Evolutionary conservation across 2,888 invertebrate species (phyloP).

Genomic region (Euzetes globulus): DNA sequence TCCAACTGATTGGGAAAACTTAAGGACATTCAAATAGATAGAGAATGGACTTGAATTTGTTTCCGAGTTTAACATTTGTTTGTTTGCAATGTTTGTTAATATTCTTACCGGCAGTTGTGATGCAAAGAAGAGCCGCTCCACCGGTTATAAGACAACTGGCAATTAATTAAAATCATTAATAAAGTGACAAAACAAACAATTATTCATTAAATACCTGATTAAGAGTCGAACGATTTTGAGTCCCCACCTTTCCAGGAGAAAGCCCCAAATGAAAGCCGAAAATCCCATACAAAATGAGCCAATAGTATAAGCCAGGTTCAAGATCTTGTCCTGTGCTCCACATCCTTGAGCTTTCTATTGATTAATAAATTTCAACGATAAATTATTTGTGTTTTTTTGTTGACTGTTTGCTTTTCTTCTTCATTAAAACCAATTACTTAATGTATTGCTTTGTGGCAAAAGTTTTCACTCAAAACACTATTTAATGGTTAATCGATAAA

Average conservation of each 20-base stretch:
- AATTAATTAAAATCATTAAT: background rate
- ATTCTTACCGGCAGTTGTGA: background rate
- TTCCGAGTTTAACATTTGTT: too few relatives aligned
- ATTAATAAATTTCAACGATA: background rate
- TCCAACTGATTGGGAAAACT: too few relatives aligned
- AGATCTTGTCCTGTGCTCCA: conserved; percentile 39
- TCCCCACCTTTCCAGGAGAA: conserved; percentile 42
- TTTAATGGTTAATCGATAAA: too few relatives aligned
- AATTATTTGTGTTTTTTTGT: background rate
- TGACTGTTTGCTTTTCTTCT: background rate
- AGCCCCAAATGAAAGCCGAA: conserved; percentile 42
- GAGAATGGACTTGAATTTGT: too few relatives aligned
- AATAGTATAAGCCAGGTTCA: conserved; percentile 42
- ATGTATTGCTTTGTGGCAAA: background rate
- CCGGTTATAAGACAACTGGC: background rate
- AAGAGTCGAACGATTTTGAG: conserved; percentile 40
- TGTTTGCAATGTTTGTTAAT: too few relatives aligned
- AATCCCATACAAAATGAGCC: conserved; percentile 42
- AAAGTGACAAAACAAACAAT: background rate
- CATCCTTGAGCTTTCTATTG: conserved; percentile 33
- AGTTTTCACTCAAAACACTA: too few relatives aligned
- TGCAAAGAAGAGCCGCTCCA: background rate
- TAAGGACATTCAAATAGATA: too few relatives aligned
- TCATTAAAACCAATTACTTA: background rate
- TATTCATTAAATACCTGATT: conserved; percentile 38